Evolutionary conservation across 2,888 invertebrate genomes (phyloP).

Genomic region (Erpobdella octoculata): DNA sequence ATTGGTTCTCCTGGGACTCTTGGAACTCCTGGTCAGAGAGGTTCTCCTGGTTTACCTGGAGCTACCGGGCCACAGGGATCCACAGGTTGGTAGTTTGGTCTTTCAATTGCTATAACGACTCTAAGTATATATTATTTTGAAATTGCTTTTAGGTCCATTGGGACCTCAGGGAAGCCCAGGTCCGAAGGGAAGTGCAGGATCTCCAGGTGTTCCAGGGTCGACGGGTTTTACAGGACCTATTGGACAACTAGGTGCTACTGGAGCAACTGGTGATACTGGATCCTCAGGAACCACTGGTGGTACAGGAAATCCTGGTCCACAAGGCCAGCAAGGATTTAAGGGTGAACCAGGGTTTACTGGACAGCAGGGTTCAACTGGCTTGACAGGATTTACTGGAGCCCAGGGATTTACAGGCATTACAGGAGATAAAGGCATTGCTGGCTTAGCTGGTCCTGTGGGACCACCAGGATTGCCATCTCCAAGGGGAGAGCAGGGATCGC

Average conservation of each 20-base stretch:
- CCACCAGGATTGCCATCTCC: slow-evolving; percentile 24
- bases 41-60: slow-evolving; percentile 31
- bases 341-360: slow-evolving; percentile 15
- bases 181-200: slow-evolving; percentile 13
- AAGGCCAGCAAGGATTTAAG: not conserved
- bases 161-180: slow-evolving; percentile 6
- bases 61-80: slow-evolving; percentile 4
- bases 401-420: slow-evolving; percentile 14
- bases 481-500: slow-evolving; percentile 22
- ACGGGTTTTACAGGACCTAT: slow-evolving; percentile 29
- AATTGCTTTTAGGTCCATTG: not conserved
- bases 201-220: slow-evolving; percentile 17
- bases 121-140: not conserved
- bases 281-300: not conserved
- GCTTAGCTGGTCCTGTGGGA: slow-evolving; percentile 28
- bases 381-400: slow-evolving; percentile 1
- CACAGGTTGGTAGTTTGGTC: slow-evolving; percentile 4
- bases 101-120: slow-evolving; percentile 4
- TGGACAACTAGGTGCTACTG: slow-evolving; percentile 31
- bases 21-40: slow-evolving; percentile 33
- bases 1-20: slow-evolving; percentile 34
- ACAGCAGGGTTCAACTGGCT: slow-evolving; percentile 12
- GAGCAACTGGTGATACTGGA: slow-evolving; percentile 21
- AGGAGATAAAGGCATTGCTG: slow-evolving; percentile 15
- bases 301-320: slow-evolving; percentile 9